Evolutionary conservation across 2,113 vertebrate genomes (phyloP).

Genomic region (Hypomesus transpacificus): DNA sequence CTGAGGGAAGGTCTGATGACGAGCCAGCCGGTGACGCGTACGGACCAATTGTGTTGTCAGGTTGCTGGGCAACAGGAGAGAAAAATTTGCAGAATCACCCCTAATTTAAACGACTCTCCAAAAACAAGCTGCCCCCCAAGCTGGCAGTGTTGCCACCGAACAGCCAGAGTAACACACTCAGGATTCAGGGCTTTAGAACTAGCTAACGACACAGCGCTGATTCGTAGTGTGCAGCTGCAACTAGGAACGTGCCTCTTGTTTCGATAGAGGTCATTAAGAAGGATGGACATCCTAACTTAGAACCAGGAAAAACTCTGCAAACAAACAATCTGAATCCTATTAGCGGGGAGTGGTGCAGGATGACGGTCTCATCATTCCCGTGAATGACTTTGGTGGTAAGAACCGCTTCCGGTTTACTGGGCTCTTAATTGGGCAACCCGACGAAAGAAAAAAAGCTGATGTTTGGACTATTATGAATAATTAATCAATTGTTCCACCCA

Average conservation of each 20-base stretch:
- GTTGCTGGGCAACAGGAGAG: slow-evolving; percentile 66
- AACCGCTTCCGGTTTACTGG: slow-evolving; percentile 35
- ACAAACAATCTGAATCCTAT: slow-evolving; percentile 19
- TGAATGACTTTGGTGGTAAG: too few relatives aligned
- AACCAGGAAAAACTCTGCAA: too few relatives aligned
- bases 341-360: slow-evolving; percentile 43
- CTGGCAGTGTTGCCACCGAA: slow-evolving; percentile 36
- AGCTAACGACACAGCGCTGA: neutral
- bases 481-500: slow-evolving; percentile 65
- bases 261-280: too few relatives aligned
- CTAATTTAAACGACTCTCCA: slow-evolving; percentile 57
- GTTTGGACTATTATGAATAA: slow-evolving; percentile 64
- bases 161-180: slow-evolving; percentile 1
- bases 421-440: slow-evolving; percentile 35
- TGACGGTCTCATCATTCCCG: slow-evolving; percentile 33
- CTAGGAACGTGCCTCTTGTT: too few relatives aligned
- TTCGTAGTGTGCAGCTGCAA: too few relatives aligned
- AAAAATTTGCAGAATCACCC: slow-evolving; percentile 65
- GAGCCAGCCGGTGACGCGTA: slow-evolving; percentile 33
- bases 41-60: slow-evolving; percentile 54
- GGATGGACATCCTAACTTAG: neutral
- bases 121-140: slow-evolving; percentile 36
- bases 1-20: slow-evolving; percentile 22
- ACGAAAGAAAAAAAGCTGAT: slow-evolving; percentile 47
- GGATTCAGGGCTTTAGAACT: slow-evolving; percentile 5